A percentile compares a stretch with the other conserved stretches of the same genome.
These are phyloP conservation scores for Perca flavescens DNA, from an alignment of 2,113 vertebrate species.

Conservation along the genomic window DNA sequence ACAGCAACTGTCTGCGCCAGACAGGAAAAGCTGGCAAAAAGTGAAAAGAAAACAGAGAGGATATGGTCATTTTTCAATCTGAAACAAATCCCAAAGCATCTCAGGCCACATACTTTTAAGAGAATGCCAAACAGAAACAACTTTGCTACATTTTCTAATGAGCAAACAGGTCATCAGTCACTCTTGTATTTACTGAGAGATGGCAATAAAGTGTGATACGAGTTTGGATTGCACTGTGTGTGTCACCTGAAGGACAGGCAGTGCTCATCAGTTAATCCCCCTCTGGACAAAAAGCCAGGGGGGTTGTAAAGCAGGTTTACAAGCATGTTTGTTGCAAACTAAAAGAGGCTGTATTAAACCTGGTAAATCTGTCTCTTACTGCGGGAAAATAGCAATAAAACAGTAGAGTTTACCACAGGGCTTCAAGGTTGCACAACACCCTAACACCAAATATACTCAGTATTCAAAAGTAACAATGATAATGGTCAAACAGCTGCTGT, in stretches of 20 bases:
- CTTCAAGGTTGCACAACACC: conserved; percentile 64
- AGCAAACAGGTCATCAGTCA: conserved; percentile 63
- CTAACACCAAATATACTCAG: conserved; percentile 35
- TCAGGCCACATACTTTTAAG: conserved; percentile 27
- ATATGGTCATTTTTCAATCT: conserved; percentile 71
- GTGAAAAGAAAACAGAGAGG: conserved; percentile 66
- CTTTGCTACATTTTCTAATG: conserved; percentile 58
- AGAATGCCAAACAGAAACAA: conserved; percentile 33
- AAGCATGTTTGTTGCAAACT: conserved; percentile 74
- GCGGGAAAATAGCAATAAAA: conserved; percentile 75
- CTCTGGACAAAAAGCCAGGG: conserved; percentile 70
- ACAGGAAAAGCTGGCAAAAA: conserved; percentile 69
- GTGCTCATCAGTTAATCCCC: conserved; percentile 77
- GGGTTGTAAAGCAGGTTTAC: conserved; percentile 80
- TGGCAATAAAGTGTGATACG: conserved; percentile 67
- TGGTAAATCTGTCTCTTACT: conserved; percentile 76
- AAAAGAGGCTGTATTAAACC: conserved; percentile 78
- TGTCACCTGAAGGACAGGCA: conserved; percentile 82
- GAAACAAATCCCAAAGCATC: conserved; percentile 66
- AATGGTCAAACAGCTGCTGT: conserved; percentile 50
- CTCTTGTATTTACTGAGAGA: conserved; percentile 49
- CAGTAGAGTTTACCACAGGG: conserved; percentile 56
- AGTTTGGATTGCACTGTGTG: conserved; percentile 67
- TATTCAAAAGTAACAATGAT: conserved; percentile 61
- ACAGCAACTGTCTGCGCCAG: conserved; percentile 53